phyloP scores from a whole-genome alignment of 2,888 invertebrate genomes.

The Deroplatys truncata region DNA sequence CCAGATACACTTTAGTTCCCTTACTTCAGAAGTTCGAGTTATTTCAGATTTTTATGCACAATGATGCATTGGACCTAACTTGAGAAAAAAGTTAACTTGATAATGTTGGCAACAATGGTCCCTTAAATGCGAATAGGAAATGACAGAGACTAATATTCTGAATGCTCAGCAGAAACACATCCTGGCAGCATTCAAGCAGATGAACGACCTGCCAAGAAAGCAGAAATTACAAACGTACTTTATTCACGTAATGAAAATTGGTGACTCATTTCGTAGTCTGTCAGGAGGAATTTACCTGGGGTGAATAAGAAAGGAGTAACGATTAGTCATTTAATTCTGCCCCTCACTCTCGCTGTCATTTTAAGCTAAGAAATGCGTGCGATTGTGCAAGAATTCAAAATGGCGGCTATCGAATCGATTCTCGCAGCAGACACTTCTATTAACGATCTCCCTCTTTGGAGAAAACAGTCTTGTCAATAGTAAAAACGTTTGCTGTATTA shows the following conservation, averaged over 20 bases:
- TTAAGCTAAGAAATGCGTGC: not conserved
- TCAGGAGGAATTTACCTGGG: not conserved
- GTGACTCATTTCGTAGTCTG: not conserved
- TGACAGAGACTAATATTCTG: not conserved
- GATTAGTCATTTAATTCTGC: not conserved
- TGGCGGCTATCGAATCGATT: not conserved
- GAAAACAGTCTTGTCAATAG: no score
- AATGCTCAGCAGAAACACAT: not conserved
- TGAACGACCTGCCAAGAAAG: not conserved
- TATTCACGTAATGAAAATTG: not conserved
- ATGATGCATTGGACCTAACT: no score
- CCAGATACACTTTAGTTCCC: no score
- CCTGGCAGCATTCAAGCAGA: not conserved
- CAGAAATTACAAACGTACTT: not conserved
- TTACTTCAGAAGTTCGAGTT: no score
- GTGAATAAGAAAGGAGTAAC: not conserved
- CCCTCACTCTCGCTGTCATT: not conserved
- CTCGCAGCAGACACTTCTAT: not conserved
- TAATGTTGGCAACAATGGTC: not conserved
- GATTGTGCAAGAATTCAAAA: not conserved
- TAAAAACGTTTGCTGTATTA: no score
- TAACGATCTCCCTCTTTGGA: not conserved
- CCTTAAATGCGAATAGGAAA: not conserved
- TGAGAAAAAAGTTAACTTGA: not conserved
- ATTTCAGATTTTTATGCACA: no score